Evolutionary conservation across 2,888 invertebrate species (phyloP).

Genomic region (Conops quadrifasciatus): DNA sequence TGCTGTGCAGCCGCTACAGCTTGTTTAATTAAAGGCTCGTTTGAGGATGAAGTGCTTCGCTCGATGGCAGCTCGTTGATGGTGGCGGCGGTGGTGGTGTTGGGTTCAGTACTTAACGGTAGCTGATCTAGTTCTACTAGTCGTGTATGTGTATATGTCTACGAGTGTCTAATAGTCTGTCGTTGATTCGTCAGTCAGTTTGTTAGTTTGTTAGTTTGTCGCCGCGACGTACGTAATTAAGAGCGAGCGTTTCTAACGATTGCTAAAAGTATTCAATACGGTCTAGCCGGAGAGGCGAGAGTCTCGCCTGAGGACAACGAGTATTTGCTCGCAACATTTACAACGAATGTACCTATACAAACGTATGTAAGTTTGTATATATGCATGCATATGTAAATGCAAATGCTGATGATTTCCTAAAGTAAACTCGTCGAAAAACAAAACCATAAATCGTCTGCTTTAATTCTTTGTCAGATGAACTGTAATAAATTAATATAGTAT

Average conservation of each 20-base stretch:
- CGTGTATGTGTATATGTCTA: constrained; percentile 4
- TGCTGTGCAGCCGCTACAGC: constrained; percentile 16
- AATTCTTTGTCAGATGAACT: constrained; percentile 62
- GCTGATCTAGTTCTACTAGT: constrained; percentile 21
- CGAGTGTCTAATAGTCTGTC: too few relatives aligned
- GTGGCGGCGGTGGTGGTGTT: neutral
- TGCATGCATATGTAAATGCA: constrained; percentile 43
- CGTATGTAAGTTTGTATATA: constrained; percentile 42
- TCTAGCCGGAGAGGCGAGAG: neutral
- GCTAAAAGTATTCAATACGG: too few relatives aligned
- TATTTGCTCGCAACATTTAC: too few relatives aligned
- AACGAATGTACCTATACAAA: constrained; percentile 23
- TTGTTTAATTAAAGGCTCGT: constrained; percentile 17
- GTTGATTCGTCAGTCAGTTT: too few relatives aligned
- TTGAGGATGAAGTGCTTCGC: too few relatives aligned
- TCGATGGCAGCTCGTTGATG: too few relatives aligned
- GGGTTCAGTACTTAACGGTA: neutral
- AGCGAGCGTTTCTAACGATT: too few relatives aligned
- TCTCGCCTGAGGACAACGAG: neutral
- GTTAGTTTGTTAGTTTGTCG: too few relatives aligned
- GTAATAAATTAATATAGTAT: constrained; percentile 64
- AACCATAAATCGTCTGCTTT: constrained; percentile 62
- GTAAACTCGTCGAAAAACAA: constrained; percentile 58
- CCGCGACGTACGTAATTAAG: too few relatives aligned
- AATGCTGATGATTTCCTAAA: constrained; percentile 47